Percentiles rank a stretch among this genome's conserved stretches.
These are phyloP conservation scores for Oncorhynchus tshawytscha DNA, from an alignment of 2,113 vertebrate genomes.

Conservation along the genomic window DNA sequence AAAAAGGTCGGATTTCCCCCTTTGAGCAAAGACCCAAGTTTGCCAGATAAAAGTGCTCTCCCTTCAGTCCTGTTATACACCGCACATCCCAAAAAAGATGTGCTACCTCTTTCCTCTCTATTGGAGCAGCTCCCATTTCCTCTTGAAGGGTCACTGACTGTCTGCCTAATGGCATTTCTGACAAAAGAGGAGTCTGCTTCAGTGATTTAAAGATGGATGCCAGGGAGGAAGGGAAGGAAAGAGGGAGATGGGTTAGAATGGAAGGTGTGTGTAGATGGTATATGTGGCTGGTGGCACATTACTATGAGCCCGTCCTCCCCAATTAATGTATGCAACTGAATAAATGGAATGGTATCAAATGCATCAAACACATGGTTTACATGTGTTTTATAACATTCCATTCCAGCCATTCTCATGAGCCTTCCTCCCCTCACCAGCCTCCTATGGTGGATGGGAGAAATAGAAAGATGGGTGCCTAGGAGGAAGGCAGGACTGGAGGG, in stretches of 20 bases:
- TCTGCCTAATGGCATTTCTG: not conserved
- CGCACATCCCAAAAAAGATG: conserved; percentile 60
- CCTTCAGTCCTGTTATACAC: conserved; percentile 64
- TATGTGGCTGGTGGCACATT: no score
- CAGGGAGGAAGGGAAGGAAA: conserved; percentile 8
- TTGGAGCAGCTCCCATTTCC: conserved; percentile 19
- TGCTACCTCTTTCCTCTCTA: conserved; percentile 12
- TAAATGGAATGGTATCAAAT: no score
- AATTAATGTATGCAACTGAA: no score
- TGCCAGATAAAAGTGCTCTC: conserved; percentile 31
- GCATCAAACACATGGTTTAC: no score
- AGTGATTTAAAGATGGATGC: conserved; percentile 65
- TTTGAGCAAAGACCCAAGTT: conserved; percentile 35
- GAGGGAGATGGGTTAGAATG: not conserved
- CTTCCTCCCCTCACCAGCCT: no score
- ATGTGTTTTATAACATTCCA: no score
- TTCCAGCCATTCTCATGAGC: no score
- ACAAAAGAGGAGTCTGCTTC: conserved; percentile 32
- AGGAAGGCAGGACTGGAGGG: conserved; percentile 31
- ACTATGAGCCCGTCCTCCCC: no score
- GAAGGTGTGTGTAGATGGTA: not conserved
- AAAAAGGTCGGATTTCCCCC: no score
- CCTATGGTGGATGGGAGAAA: not conserved
- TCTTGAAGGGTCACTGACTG: conserved; percentile 55
- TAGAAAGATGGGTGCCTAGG: conserved; percentile 60